Base-by-base conservation (phyloP, 2,113 vertebrate genomes). In the Saguinus imperator region DNA sequence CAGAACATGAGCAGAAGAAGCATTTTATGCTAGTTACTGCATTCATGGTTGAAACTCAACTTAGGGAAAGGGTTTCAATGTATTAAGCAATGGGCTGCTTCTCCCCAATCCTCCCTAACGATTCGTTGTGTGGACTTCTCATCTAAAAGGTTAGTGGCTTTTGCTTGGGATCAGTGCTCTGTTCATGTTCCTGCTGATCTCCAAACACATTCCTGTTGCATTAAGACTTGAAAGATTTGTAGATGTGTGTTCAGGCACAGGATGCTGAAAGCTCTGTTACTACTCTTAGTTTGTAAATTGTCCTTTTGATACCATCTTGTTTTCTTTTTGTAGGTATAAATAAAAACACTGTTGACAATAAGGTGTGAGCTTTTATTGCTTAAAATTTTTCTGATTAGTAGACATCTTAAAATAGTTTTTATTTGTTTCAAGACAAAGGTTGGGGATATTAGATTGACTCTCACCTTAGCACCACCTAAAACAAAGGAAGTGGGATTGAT, bases 281-380 rank as follows among this genome's bases (percentile, higher is more conserved):
- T 98, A 97, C 98, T 98, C 98, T 98, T 98, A 98, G 98, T 99
- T 98, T 98, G 98, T 99, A 98, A 99, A 98, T 98, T 98, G 98
- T 99, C 98, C 98, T 99, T 99, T 99, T 99, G 98, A 99, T 99
- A 99, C 98, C 98, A 99, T 99, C 98, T 99, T 99, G 98, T 99
- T 99, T 99, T 99, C 98, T 99, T 99, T 77, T 99, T 99, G 99
- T 99, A 99, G 99, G 98, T 98, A 99, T 98, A 99, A 99, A 99
- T 99, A 99, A 99, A 98, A 98, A 99, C 98, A 99, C 98, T 98
- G 98, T 99, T 99, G 98, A 98, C 98, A 98, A 98, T 99, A 99
- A 98, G 61, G 61, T 85, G 84, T 97, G 97, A 96, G 72, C 89
- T 96, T 99, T 98, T 98, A 98, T 98, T 98, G 95, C 83, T 82